Conservation (phyloP, 2,113 vertebrate genomes). For the Perognathus longimembris region DNA sequence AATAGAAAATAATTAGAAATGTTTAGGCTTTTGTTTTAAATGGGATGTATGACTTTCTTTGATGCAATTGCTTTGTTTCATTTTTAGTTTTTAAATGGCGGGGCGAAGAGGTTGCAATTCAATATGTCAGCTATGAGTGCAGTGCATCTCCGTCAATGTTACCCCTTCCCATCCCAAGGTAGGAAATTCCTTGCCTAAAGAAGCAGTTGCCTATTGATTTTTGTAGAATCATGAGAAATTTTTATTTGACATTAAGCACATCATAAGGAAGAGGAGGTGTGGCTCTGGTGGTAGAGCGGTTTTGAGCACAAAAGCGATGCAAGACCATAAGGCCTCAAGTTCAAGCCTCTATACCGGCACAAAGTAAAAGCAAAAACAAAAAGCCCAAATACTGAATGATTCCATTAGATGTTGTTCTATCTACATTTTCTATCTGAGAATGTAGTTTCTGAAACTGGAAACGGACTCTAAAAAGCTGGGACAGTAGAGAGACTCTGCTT, state of each 20-base stretch:
- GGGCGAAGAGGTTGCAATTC: too few species aligned
- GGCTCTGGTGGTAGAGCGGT: too few species aligned
- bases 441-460: neutral
- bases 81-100: neutral
- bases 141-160: too few species aligned
- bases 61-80: neutral
- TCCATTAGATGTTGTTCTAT: neutral
- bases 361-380: too few species aligned
- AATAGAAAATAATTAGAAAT: neutral
- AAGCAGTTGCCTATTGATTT: neutral
- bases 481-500: neutral
- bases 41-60: neutral
- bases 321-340: too few species aligned
- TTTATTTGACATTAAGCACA: neutral
- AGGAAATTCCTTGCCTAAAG: too few species aligned
- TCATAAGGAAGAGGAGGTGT: too few species aligned
- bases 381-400: neutral
- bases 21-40: neutral
- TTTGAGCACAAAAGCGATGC: too few species aligned
- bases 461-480: neutral
- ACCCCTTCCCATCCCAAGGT: too few species aligned
- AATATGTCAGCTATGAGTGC: too few species aligned
- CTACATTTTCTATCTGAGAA: neutral
- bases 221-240: neutral
- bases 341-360: too few species aligned